Evolutionary conservation across 2,888 invertebrate species (phyloP).

Genomic region (Steromphala cineraria): DNA sequence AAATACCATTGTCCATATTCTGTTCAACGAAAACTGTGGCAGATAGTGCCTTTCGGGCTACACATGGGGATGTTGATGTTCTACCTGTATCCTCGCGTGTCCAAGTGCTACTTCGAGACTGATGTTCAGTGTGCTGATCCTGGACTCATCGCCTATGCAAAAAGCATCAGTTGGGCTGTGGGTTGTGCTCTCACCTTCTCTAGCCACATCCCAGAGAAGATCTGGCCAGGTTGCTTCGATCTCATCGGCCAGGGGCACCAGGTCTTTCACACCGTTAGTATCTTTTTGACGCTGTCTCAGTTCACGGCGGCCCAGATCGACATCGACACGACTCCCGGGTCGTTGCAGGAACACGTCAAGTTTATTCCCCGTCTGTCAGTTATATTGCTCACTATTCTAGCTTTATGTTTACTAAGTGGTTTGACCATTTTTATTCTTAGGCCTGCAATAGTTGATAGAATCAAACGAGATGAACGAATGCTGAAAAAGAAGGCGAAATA

Average conservation of each 20-base stretch:
- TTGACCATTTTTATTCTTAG: too few relatives aligned
- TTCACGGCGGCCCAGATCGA: slow-evolving; percentile 38
- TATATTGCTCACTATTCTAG: too few relatives aligned
- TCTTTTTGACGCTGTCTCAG: slow-evolving; percentile 33
- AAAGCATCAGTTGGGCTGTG: slow-evolving; percentile 24
- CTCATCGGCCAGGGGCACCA: slow-evolving; percentile 54
- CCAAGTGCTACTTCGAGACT: slow-evolving; percentile 31
- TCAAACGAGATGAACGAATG: too few relatives aligned
- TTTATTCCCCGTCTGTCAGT: too few relatives aligned
- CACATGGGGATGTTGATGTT: slow-evolving; percentile 30
- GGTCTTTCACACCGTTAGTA: slow-evolving; percentile 44
- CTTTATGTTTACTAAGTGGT: too few relatives aligned
- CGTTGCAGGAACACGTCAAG: too few relatives aligned
- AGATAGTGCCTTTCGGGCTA: slow-evolving; percentile 40
- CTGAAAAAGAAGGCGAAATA: too few relatives aligned
- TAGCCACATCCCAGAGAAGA: slow-evolving; percentile 53
- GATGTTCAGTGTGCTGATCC: slow-evolving; percentile 20
- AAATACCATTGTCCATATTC: slow-evolving; percentile 50
- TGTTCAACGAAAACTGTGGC: slow-evolving; percentile 42
- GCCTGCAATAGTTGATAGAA: too few relatives aligned
- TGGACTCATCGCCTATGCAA: slow-evolving; percentile 39
- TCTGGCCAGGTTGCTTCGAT: slow-evolving; percentile 53
- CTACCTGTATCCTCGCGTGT: slow-evolving; percentile 31
- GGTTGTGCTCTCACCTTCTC: slow-evolving; percentile 53
- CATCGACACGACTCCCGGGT: neutral